Conservation (phyloP, 2,888 invertebrate genomes). For the Timandra comae region DNA sequence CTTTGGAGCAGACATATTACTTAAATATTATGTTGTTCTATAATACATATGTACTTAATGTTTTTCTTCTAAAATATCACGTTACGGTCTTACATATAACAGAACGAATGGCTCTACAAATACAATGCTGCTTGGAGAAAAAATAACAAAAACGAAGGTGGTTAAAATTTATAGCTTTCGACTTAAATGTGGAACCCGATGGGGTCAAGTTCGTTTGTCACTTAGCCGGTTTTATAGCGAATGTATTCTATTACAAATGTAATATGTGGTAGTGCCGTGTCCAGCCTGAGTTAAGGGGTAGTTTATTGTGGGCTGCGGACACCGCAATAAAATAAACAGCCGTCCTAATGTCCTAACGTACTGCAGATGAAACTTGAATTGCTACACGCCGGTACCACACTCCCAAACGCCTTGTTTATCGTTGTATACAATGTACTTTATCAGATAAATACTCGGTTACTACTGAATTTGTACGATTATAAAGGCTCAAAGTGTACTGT, state of each 20-base stretch:
- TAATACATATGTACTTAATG: too few relatives aligned
- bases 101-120: too few relatives aligned
- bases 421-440: constrained; percentile 11
- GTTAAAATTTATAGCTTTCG: too few relatives aligned
- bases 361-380: constrained; percentile 21
- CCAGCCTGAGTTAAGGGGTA: constrained; percentile 34
- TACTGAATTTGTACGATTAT: constrained; percentile 2
- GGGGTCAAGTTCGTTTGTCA: too few relatives aligned
- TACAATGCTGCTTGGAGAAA: too few relatives aligned
- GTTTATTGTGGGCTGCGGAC: constrained; percentile 33
- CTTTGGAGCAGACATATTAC: too few relatives aligned
- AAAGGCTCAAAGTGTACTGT: constrained; percentile 7
- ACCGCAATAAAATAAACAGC: constrained; percentile 47
- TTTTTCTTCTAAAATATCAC: too few relatives aligned
- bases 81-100: too few relatives aligned
- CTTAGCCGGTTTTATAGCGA: constrained; percentile 5
- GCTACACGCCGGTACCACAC: constrained; percentile 9
- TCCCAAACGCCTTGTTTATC: constrained; percentile 13
- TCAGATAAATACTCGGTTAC: constrained; percentile 5
- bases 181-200: too few relatives aligned
- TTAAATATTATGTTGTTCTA: too few relatives aligned
- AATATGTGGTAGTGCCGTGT: constrained; percentile 22
- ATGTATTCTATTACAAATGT: constrained; percentile 24
- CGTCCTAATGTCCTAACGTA: constrained; percentile 38
- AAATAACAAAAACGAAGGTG: too few relatives aligned